Evolutionary conservation across 2,888 invertebrate species (phyloP).

Genomic region (Diogma glabrata): DNA sequence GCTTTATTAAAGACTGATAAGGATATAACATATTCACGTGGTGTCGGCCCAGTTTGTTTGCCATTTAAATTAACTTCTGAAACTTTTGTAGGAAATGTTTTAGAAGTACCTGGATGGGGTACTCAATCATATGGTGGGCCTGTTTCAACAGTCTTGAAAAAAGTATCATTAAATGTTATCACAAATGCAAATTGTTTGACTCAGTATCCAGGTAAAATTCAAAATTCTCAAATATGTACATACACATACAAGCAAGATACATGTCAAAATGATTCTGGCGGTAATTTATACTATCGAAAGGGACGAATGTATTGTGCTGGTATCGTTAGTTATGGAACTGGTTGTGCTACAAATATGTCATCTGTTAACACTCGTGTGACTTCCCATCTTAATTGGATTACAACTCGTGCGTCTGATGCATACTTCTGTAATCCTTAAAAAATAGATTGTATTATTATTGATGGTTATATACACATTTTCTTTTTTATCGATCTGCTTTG

Average conservation of each 20-base stretch:
- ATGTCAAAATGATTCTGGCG: slow-evolving; percentile 41
- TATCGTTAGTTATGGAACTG: slow-evolving; percentile 37
- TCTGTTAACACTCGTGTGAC: slow-evolving; percentile 41
- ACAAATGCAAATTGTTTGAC: slow-evolving; percentile 34
- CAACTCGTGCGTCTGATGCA: background rate
- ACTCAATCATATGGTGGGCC: slow-evolving; percentile 41
- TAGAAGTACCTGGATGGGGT: slow-evolving; percentile 44
- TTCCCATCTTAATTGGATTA: slow-evolving; percentile 40
- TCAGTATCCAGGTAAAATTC: slow-evolving; percentile 26
- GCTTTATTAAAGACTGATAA: slow-evolving; percentile 36
- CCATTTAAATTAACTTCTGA: slow-evolving; percentile 28
- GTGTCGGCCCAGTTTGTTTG: slow-evolving; percentile 48
- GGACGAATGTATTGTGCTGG: slow-evolving; percentile 33
- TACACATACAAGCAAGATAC: slow-evolving; percentile 38
- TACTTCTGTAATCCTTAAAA: no score
- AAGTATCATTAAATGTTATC: slow-evolving; percentile 40
- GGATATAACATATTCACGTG: slow-evolving; percentile 37
- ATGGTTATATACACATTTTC: no score
- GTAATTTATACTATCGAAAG: slow-evolving; percentile 38
- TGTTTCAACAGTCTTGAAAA: slow-evolving; percentile 38
- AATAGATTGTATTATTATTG: no score
- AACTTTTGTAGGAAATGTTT: slow-evolving; percentile 15
- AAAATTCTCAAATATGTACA: slow-evolving; percentile 38
- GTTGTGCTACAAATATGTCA: slow-evolving; percentile 35
- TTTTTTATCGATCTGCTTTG: no score